Conservation (phyloP, 1,140 invertebrate species). For the Zeugodacus cucurbitae region DNA sequence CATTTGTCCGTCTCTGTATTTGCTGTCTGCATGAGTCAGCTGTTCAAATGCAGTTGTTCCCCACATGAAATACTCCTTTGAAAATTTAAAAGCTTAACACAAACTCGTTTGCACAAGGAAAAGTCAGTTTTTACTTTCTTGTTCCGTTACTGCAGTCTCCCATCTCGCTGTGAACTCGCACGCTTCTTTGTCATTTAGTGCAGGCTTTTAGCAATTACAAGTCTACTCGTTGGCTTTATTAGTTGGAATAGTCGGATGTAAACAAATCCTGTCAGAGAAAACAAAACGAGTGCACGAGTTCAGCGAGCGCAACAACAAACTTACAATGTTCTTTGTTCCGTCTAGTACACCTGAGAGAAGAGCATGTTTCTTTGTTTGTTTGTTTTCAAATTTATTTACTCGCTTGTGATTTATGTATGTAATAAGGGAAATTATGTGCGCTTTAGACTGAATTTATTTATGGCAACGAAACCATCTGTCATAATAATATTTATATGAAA, state of each 20-base stretch:
- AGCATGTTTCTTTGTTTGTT: not conserved
- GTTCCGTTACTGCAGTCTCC: not conserved
- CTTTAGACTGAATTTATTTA: not conserved
- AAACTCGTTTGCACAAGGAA: not conserved
- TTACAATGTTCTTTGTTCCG: not conserved
- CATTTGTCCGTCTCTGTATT: not conserved
- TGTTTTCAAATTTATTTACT: not conserved
- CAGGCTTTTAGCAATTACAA: not conserved
- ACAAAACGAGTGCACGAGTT: not conserved
- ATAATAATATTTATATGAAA: too few species aligned
- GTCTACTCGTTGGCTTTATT: not conserved
- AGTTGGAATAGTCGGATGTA: not conserved
- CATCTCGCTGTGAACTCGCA: not conserved
- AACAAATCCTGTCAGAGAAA: not conserved
- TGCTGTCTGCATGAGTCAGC: conserved; percentile 5
- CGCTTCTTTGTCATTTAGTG: not conserved
- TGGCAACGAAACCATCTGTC: not conserved
- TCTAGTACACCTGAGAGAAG: not conserved
- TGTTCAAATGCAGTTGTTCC: not conserved
- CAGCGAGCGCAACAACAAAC: not conserved
- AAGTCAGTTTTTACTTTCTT: not conserved
- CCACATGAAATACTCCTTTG: not conserved
- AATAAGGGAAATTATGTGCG: not conserved
- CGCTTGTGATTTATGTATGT: not conserved
- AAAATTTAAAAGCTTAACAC: not conserved